Base-by-base conservation (phyloP, 2,888 invertebrate species). In the Oscheius sp. region DNA sequence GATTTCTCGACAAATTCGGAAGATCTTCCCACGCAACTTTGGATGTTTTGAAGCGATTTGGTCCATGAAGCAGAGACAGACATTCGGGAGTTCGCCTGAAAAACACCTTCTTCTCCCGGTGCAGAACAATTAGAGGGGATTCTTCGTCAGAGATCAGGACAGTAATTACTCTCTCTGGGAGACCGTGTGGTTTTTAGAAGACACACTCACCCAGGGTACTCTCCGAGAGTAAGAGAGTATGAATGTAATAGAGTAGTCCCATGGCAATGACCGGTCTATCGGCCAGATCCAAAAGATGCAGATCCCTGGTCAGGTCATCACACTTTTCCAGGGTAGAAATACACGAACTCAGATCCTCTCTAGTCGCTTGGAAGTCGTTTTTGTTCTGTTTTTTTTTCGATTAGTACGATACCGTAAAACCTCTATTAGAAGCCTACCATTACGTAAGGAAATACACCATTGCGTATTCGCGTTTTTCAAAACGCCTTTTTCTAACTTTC, bases 21-120 rank as follows among this genome's bases (percentile, higher is more conserved):
- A 85, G 10, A 78, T 81, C 33, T 77, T 79, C 21, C 75, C 55
- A 10, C 74, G 77, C 21, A 84, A 71, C 58, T 82, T 79, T 1
- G 70, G 53, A 42, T 84, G 84, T 3, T 55, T 48, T 1, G 76
- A 66, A 13, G 74, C 82, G 48, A 84, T 66, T 50, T 85, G 76
- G 65, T 84, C 84, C 50, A 84, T 70, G 33, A 84, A 76, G 33
- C 77, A 81, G 35, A 80, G 76, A 47, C 76, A 77, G 10, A 75
- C 65, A 9, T 70, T 58, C 9, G 74, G 77, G 13, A 79, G 77
- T 53, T 84, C 84, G 32, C 77, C 75, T 58, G 78, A 59, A 62
- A 72, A 33, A 21, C 11, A 33, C 51, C 21, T 21, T 21, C 21
- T 21, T 21, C 21, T 21, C 21, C 21, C 21, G 21, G 21, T 21